These are phyloP conservation scores for Zaprionus nigranus DNA, from an alignment of 1,140 invertebrate species.

Conservation along the genomic window DNA sequence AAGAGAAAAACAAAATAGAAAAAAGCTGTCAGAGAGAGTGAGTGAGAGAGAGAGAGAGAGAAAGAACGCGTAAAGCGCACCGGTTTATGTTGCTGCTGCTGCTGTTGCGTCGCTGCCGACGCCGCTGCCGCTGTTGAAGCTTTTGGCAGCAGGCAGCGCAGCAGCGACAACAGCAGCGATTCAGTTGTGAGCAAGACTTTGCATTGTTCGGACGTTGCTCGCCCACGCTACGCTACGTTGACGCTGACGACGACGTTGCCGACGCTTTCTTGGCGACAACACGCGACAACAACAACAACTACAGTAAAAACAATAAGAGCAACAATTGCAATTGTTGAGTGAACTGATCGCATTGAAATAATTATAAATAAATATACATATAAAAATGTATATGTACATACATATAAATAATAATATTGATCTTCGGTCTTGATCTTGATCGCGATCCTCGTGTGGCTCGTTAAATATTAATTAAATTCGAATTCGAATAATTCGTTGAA, in stretches of 20 bases:
- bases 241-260: constrained; percentile 24
- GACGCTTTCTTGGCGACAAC: constrained; percentile 30
- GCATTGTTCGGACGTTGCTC: constrained; percentile 59
- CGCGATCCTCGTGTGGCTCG: constrained; percentile 63
- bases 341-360: constrained; percentile 23
- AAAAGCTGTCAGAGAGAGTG: constrained; percentile 50
- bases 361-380: constrained; percentile 5
- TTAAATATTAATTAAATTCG: constrained; percentile 68
- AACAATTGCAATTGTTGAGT: constrained; percentile 29
- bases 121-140: constrained; percentile 29
- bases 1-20: constrained; percentile 75
- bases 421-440: constrained; percentile 2
- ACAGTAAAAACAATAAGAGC: constrained; percentile 12
- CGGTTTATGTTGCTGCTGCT: constrained; percentile 5
- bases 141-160: constrained; percentile 40
- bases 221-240: constrained; percentile 37
- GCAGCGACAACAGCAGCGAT: constrained; percentile 28
- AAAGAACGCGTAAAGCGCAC: constrained; percentile 36
- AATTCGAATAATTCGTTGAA: constrained; percentile 45
- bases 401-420: neutral
- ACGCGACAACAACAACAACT: constrained; percentile 45
- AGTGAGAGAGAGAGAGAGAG: constrained; percentile 8
- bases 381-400: neutral
- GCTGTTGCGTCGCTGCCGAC: neutral
- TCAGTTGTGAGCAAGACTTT: constrained; percentile 62